Conservation (phyloP, 2,113 vertebrate genomes). For the Stegastes partitus region DNA sequence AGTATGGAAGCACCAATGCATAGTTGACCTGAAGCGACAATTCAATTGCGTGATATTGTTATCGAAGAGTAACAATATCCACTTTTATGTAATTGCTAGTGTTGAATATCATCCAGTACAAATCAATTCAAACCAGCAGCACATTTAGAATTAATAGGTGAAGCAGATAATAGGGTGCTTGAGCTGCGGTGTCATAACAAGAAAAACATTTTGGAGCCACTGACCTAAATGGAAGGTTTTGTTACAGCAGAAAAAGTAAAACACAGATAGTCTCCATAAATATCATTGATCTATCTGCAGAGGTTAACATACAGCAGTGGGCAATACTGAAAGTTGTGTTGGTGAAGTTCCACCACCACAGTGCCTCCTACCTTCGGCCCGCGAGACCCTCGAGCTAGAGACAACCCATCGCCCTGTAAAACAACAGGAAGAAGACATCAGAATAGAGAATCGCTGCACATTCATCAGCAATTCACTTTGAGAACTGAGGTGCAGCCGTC, state of each 20-base stretch:
- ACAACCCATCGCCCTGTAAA: slow-evolving; percentile 83
- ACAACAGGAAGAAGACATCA: slow-evolving; percentile 60
- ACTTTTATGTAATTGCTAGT: too few relatives aligned
- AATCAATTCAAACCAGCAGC: too few relatives aligned
- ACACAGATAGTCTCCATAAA: background rate
- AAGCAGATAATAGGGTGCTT: too few relatives aligned
- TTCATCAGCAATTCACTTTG: slow-evolving; percentile 56
- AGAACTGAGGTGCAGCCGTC: slow-evolving; percentile 20
- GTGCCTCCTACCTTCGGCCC: slow-evolving; percentile 92
- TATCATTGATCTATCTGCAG: background rate
- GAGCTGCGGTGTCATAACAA: too few relatives aligned
- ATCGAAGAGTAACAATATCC: too few relatives aligned
- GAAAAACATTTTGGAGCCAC: too few relatives aligned
- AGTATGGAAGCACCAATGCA: too few relatives aligned
- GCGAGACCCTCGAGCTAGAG: slow-evolving; percentile 89
- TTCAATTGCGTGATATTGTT: too few relatives aligned
- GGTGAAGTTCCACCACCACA: background rate
- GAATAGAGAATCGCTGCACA: slow-evolving; percentile 15
- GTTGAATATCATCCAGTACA: too few relatives aligned
- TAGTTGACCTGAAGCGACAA: too few relatives aligned
- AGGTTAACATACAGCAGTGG: background rate
- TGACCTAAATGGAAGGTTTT: too few relatives aligned
- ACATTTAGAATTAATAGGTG: too few relatives aligned
- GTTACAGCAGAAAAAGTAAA: background rate
- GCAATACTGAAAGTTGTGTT: background rate